phyloP scores from a whole-genome alignment of 1,140 invertebrate species.

The Teleopsis dalmanni region DNA sequence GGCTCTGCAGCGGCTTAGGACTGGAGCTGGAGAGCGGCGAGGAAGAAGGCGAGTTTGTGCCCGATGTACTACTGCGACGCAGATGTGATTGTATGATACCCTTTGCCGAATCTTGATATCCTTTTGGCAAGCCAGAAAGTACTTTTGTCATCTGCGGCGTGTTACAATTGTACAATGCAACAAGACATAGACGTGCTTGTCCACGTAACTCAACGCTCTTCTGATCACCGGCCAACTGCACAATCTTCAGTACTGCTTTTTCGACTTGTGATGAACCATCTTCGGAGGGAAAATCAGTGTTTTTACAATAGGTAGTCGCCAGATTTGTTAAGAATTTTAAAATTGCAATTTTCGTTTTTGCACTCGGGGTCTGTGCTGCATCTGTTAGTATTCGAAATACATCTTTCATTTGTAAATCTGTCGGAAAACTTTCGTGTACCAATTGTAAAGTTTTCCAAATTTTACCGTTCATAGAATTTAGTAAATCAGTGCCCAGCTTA shows the following conservation, averaged over 20 bases:
- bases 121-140: slow-evolving; percentile 72
- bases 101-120: slow-evolving; percentile 72
- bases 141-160: slow-evolving; percentile 71
- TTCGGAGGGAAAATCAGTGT: slow-evolving; percentile 45
- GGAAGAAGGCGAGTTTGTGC: slow-evolving; percentile 37
- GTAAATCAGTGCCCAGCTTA: slow-evolving; percentile 82
- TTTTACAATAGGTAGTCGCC: slow-evolving; percentile 51
- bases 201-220: slow-evolving; percentile 72
- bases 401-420: slow-evolving; percentile 53
- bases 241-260: slow-evolving; percentile 61
- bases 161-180: slow-evolving; percentile 84
- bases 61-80: slow-evolving; percentile 56
- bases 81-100: slow-evolving; percentile 78
- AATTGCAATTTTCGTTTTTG: slow-evolving; percentile 71
- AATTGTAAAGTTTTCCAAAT: slow-evolving; percentile 80
- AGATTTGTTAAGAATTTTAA: slow-evolving; percentile 67
- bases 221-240: slow-evolving; percentile 57
- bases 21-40: slow-evolving; percentile 42
- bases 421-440: slow-evolving; percentile 65
- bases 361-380: slow-evolving; percentile 81
- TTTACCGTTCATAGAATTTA: slow-evolving; percentile 84
- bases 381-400: slow-evolving; percentile 76
- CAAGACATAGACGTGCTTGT: slow-evolving; percentile 69
- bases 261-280: slow-evolving; percentile 44
- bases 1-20: slow-evolving; percentile 41